Base-by-base conservation (phyloP, 1,140 invertebrate genomes). In the Amyelois transitella region DNA sequence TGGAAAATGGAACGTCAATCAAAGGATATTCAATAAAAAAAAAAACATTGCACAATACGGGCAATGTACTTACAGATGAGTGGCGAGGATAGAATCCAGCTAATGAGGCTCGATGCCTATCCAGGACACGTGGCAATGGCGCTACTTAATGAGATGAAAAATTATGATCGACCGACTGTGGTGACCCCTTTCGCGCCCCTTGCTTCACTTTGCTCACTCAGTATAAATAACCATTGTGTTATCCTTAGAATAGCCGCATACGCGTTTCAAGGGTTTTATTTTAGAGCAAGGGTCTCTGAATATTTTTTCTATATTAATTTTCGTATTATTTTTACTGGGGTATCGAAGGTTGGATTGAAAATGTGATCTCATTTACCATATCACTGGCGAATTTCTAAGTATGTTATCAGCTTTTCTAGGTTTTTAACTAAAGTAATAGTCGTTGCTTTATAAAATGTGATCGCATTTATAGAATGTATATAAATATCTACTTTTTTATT, bases 91-190 rank as follows among this genome's bases (percentile, higher is more conserved):
- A 20, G n/a, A 44, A 50, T 53, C 48, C 25, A 54, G 53, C 56
- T 72, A 74, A 75, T 77, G 75, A 81, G 60, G 69, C 72, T 68
- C 64, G 58, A 69, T 75, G 78, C 63, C 53, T 70, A 84, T 70
- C 69, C 72, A 76, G 73, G 67, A 71, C 75, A 71, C 56, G 60
- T 43, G 58, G 68, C 50, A 54, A 61, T 61, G 54, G 53, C n/a
- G n/a, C n/a, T 48, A 65, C 53, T 55, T 81, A 85, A 85, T 85
- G 76, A 81, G 72, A 73, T 79, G 79, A 77, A 69, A 81, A 82
- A 79, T 76, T 66, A 76, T 81, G 78, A 70, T 79, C 79, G 72
- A 70, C 71, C 64, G 61, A 64, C 72, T 82, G 78, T 75, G 68
- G 28, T 75, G 73, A 77, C 79, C 79, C 58, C 77, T 82, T 81